phyloP scores from a whole-genome alignment of 2,113 vertebrate genomes.

The Apodemus speciosus region DNA sequence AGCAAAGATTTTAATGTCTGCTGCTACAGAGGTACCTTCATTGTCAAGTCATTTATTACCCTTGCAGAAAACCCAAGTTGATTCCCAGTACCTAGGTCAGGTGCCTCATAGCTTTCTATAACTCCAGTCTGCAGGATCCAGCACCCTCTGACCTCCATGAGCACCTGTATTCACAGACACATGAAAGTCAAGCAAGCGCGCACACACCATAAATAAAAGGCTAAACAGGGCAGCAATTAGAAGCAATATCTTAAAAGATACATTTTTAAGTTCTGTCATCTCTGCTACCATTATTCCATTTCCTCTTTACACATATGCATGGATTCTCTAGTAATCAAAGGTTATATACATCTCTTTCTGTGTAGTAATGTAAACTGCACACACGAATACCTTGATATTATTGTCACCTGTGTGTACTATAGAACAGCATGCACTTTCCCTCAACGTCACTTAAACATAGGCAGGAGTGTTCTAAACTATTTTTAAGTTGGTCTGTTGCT shows the following conservation, averaged over 20 bases:
- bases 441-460: constrained; percentile 81
- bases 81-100: not conserved
- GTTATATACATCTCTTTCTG: constrained; percentile 60
- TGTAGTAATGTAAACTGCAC: constrained; percentile 55
- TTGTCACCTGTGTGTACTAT: not conserved
- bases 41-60: no score
- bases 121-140: not conserved
- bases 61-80: not conserved
- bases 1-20: not conserved
- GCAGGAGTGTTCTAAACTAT: constrained; percentile 73
- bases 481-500: constrained; percentile 77
- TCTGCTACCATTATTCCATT: constrained; percentile 65
- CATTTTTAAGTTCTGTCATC: constrained; percentile 59
- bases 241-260: not conserved
- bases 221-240: not conserved
- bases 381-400: constrained; percentile 76
- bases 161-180: not conserved
- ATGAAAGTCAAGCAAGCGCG: not conserved
- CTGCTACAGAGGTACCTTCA: not conserved
- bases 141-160: no score
- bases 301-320: constrained; percentile 48
- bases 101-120: not conserved
- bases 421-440: not conserved
- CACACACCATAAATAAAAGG: not conserved
- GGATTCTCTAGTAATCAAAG: constrained; percentile 50